Evolutionary conservation across 2,888 invertebrate genomes (phyloP).

Genomic region (Galeopsomyia nigrocyanea): DNA sequence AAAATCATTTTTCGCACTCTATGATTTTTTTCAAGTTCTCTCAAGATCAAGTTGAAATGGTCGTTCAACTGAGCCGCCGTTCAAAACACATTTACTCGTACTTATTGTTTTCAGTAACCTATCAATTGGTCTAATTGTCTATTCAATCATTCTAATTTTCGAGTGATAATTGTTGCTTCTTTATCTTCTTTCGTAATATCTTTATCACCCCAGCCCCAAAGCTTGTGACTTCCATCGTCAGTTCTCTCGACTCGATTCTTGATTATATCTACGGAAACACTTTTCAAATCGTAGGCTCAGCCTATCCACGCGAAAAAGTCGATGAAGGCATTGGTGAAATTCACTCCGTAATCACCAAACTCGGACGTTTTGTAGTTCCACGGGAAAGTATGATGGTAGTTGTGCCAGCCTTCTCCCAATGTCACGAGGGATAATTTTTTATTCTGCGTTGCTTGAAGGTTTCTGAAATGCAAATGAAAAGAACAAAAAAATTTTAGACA

Average conservation of each 20-base stretch:
- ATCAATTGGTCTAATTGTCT: too few species aligned
- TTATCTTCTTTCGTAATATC: conserved; percentile 64
- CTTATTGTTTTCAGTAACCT: too few species aligned
- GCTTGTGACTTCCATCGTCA: conserved; percentile 80
- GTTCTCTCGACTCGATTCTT: conserved; percentile 79
- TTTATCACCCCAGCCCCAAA: conserved; percentile 77
- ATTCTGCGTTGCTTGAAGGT: conserved; percentile 85
- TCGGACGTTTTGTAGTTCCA: conserved; percentile 94
- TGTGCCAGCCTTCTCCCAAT: conserved; percentile 93
- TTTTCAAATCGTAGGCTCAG: conserved; percentile 89
- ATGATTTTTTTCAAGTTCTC: too few species aligned
- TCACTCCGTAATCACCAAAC: conserved; percentile 79
- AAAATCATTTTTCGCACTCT: too few species aligned
- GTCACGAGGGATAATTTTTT: conserved; percentile 79
- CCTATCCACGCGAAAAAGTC: conserved; percentile 84
- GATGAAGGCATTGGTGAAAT: conserved; percentile 73
- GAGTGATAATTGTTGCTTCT: conserved; percentile 52
- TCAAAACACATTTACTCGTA: too few species aligned
- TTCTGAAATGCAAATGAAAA: conserved; percentile 69
- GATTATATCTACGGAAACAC: conserved; percentile 80
- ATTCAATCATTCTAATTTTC: too few species aligned
- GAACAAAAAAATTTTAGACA: too few species aligned
- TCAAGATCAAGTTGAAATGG: too few species aligned
- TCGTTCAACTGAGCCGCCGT: too few species aligned
- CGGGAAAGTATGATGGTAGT: conserved; percentile 89